Evolutionary conservation across 2,797 vertebrate genomes (phyloP).

Genomic region (Diplodus puntazzo): DNA sequence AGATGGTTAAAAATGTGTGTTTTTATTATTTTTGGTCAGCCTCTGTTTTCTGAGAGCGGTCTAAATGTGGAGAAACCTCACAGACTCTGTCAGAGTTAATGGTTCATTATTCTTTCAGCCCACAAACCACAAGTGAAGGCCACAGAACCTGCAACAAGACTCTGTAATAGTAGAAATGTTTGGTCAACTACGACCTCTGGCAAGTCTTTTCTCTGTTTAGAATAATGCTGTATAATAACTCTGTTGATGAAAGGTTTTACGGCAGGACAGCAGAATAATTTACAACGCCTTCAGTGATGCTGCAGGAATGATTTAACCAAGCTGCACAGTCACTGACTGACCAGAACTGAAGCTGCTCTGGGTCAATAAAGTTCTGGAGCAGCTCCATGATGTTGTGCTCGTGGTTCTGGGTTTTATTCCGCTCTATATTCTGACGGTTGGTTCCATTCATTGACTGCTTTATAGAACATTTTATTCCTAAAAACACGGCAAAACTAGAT

Average conservation of each 20-base stretch:
- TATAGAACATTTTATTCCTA: too few relatives aligned
- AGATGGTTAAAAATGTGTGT: background rate
- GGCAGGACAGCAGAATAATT: background rate
- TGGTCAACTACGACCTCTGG: background rate
- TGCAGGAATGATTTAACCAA: background rate
- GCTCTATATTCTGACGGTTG: too few relatives aligned
- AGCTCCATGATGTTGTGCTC: background rate
- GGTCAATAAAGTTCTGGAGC: too few relatives aligned
- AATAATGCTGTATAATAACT: background rate
- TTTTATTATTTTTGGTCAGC: background rate
- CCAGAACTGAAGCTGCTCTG: background rate
- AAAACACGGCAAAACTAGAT: too few relatives aligned
- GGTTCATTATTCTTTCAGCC: background rate
- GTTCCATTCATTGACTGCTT: too few relatives aligned
- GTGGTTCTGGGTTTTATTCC: background rate
- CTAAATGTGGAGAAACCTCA: background rate
- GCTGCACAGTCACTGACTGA: background rate
- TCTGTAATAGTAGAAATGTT: background rate
- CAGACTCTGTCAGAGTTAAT: background rate
- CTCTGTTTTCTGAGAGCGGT: conserved; percentile 5
- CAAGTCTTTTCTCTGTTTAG: background rate
- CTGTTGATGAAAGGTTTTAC: too few relatives aligned
- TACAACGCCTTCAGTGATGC: background rate
- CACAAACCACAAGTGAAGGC: background rate
- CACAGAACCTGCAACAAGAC: background rate